Conservation (phyloP, 2,113 vertebrate genomes). For the Syngnathoides biaculeatus region DNA sequence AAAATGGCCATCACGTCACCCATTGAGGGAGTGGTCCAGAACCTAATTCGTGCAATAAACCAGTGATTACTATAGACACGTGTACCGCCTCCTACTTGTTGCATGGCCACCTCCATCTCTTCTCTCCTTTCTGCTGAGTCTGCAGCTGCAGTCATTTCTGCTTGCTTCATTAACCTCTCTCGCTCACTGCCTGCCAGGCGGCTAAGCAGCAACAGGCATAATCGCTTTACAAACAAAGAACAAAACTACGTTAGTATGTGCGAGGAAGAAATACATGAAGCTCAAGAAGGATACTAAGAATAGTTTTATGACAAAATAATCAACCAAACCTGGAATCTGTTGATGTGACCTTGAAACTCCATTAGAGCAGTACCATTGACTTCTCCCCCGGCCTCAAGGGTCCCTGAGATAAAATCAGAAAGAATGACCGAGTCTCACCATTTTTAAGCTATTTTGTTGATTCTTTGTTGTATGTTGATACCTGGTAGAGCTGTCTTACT, state of each 20-base stretch:
- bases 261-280: background rate
- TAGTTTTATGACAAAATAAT: background rate
- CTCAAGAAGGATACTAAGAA: background rate
- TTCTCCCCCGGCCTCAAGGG: slow-evolving; percentile 79
- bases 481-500: slow-evolving; percentile 96
- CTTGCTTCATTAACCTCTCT: slow-evolving; percentile 83
- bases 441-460: background rate
- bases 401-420: slow-evolving; percentile 67
- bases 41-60: too few relatives aligned
- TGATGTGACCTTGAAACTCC: slow-evolving; percentile 91
- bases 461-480: slow-evolving; percentile 42
- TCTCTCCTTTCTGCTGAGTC: slow-evolving; percentile 83
- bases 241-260: background rate
- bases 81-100: slow-evolving; percentile 76
- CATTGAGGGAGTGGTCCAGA: too few relatives aligned
- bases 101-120: slow-evolving; percentile 89
- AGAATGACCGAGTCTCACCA: background rate
- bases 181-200: slow-evolving; percentile 89
- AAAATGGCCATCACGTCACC: too few relatives aligned
- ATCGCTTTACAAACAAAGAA: slow-evolving; percentile 72
- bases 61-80: background rate
- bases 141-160: slow-evolving; percentile 73
- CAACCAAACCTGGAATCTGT: slow-evolving; percentile 85
- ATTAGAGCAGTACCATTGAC: slow-evolving; percentile 80
- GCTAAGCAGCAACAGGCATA: slow-evolving; percentile 84